phyloP scores from a whole-genome alignment of 2,888 invertebrate genomes.

The Melieria crassipennis region DNA sequence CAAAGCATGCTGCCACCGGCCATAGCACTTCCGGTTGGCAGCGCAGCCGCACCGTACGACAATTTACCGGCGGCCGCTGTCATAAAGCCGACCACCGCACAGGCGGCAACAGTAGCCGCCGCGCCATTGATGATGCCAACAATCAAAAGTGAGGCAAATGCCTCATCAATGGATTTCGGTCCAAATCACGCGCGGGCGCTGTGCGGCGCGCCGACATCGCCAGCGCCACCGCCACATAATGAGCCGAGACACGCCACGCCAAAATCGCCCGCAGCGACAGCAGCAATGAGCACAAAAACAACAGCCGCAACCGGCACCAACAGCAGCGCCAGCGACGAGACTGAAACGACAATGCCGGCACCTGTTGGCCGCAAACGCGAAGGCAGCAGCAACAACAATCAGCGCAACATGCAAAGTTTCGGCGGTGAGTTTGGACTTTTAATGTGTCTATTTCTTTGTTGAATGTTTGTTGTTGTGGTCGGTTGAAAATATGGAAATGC shows the following conservation, averaged over 20 bases:
- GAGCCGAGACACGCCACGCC: constrained; percentile 53
- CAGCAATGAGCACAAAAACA: constrained; percentile 33
- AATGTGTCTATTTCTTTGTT: neutral
- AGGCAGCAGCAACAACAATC: constrained; percentile 36
- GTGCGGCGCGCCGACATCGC: constrained; percentile 51
- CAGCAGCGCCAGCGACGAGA: constrained; percentile 10
- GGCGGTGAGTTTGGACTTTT: constrained; percentile 25
- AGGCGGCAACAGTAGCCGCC: constrained; percentile 17
- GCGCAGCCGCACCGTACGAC: constrained; percentile 35
- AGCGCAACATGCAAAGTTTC: constrained; percentile 23
- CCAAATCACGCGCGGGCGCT: constrained; percentile 10
- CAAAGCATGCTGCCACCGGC: constrained; percentile 32
- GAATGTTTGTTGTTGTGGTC: neutral
- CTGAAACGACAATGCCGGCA: constrained; percentile 25
- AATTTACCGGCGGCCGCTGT: constrained; percentile 33
- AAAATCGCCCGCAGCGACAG: constrained; percentile 43
- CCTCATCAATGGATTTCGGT: constrained; percentile 29
- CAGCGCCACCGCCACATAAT: constrained; percentile 56
- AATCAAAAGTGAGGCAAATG: constrained; percentile 20
- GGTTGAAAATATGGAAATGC: neutral
- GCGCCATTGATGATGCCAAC: constrained; percentile 33
- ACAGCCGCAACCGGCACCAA: constrained; percentile 25
- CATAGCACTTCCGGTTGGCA: constrained; percentile 41
- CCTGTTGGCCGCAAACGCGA: constrained; percentile 36
- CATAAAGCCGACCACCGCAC: constrained; percentile 1